Evolutionary conservation across 2,888 invertebrate genomes (phyloP).

Genomic region (Philonicus albiceps): DNA sequence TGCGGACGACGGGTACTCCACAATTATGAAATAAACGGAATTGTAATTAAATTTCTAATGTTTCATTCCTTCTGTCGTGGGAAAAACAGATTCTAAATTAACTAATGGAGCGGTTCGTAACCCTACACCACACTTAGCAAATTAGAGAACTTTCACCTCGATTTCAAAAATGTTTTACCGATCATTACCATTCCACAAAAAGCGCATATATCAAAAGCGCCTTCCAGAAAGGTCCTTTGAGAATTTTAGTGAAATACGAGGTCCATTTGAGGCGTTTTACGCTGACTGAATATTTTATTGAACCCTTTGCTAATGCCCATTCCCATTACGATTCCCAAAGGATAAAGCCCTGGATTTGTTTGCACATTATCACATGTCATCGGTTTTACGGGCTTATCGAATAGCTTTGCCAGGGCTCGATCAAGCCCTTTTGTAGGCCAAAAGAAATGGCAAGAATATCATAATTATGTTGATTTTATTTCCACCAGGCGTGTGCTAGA

Average conservation of each 20-base stretch:
- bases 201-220: background rate
- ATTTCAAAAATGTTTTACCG: background rate
- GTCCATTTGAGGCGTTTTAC: slow-evolving; percentile 34
- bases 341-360: slow-evolving; percentile 41
- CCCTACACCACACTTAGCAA: background rate
- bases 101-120: background rate
- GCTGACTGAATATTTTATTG: slow-evolving; percentile 40
- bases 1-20: background rate
- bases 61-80: background rate
- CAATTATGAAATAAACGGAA: background rate
- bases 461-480: slow-evolving; percentile 35
- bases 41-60: background rate
- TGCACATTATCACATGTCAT: slow-evolving; percentile 42
- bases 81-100: background rate
- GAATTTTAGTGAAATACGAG: slow-evolving; percentile 28
- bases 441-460: background rate
- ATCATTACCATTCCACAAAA: background rate
- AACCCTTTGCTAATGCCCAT: slow-evolving; percentile 36
- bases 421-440: background rate
- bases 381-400: slow-evolving; percentile 32
- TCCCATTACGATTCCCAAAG: slow-evolving; percentile 33
- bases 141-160: background rate
- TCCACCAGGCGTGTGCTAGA: background rate
- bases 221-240: background rate
- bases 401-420: slow-evolving; percentile 16